Evolutionary conservation across 1,140 invertebrate species (phyloP), one percentile per base, ranked within the genome.

Genomic region (Drosophila biarmipes): DNA sequence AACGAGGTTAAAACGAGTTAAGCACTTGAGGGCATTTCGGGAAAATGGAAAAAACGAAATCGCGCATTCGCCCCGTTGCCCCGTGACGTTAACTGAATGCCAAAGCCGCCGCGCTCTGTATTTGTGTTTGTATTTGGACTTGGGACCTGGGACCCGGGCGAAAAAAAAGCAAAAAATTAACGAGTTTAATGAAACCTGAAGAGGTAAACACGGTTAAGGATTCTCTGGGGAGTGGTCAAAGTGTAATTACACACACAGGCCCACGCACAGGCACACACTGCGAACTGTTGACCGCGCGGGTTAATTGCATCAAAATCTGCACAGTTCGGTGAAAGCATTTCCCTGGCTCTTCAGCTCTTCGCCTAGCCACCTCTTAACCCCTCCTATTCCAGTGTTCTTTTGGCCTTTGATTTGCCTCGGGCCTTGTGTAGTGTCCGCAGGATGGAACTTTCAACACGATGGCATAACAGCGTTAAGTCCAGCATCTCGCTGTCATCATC

Each of bases 111-210:
- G 38, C n/a, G 38, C 51, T 55, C 48, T 54, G 29, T 63, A 63
- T 73, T 51, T 61, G 48, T 69, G 31, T 43, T 67, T 53, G 29
- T 59, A 12, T 49, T 49, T 49, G 24, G 24, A n/a, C 27, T 49
- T 31, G 24, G 46, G 21, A n/a, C 31, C 49, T 43, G 58, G 53
- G 58, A 21, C 24, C 49, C 17, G 52, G n/a, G 52, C 34, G 59
- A 21, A 21, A 12, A 45, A 24, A 21, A 45, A 21, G 27, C n/a
- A n/a, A 51, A 54, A 69, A 69, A 61, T 69, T 61, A 56, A 62
- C 74, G 73, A 77, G 74, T 77, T 77, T 77, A 77, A 77, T 77
- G 74, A 77, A 77, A 77, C 73, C 74, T 77, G 73, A 77, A 77
- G 74, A 76, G 73, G 73, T 77, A 77, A 77, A 77, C 63, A 77